Evolutionary conservation across 2,797 vertebrate species (phyloP).

Genomic region (Pogonophryne albipinna): DNA sequence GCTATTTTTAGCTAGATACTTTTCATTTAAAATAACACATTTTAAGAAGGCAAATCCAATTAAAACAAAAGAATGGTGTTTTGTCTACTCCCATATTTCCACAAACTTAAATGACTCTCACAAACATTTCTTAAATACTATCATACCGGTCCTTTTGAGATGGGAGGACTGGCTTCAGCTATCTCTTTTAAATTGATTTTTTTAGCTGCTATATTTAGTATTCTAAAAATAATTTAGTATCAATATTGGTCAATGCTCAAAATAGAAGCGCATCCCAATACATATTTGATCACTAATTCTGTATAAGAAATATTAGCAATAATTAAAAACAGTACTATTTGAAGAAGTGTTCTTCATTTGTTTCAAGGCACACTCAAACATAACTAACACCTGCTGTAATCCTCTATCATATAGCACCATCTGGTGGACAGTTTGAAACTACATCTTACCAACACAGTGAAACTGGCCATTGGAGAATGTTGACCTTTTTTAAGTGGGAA

Average conservation of each 20-base stretch:
- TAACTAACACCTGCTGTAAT: neutral
- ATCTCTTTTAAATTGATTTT: neutral
- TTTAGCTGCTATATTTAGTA: neutral
- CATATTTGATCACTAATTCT: neutral
- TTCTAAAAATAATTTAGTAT: neutral
- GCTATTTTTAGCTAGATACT: too few species aligned
- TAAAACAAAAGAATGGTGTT: too few species aligned
- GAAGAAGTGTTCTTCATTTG: neutral
- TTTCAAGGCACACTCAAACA: neutral
- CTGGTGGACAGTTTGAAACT: conserved; percentile 21
- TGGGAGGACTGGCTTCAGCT: neutral
- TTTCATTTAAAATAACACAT: too few species aligned
- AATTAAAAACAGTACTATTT: neutral
- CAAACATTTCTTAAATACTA: neutral
- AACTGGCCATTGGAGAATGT: neutral
- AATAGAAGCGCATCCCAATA: neutral
- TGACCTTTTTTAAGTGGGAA: neutral
- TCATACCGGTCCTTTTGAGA: neutral
- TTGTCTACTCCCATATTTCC: neutral
- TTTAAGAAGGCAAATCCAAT: too few species aligned
- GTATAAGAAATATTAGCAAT: neutral
- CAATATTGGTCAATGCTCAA: neutral
- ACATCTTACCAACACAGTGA: neutral
- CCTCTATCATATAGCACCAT: conserved; percentile 14
- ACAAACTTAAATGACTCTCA: neutral